Evolutionary conservation across 2,888 invertebrate species (phyloP).

Genomic region (Serripes groenlandicus): DNA sequence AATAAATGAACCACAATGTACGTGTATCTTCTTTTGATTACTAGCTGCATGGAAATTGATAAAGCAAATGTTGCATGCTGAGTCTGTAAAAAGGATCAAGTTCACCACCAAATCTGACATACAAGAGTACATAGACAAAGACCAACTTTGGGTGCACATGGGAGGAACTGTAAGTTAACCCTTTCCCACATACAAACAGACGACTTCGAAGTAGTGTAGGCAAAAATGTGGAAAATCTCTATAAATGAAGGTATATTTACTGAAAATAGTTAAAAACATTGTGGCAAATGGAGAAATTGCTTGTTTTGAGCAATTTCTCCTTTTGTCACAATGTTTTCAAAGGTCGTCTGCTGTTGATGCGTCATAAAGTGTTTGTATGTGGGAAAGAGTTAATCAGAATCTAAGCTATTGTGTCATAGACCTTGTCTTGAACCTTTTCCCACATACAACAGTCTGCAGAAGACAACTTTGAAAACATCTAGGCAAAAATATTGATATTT

Average conservation of each 20-base stretch:
- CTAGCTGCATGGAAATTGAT: conserved; percentile 96
- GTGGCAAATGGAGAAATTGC: neutral
- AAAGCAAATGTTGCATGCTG: conserved; percentile 94
- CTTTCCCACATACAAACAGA: neutral
- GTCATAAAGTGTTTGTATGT: too few relatives aligned
- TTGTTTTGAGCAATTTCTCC: neutral
- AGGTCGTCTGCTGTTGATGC: neutral
- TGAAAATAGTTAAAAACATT: neutral
- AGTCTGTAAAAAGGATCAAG: conserved; percentile 95
- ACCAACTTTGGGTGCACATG: conserved; percentile 88
- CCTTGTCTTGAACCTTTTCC: too few relatives aligned
- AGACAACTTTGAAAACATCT: too few relatives aligned
- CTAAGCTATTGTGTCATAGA: too few relatives aligned
- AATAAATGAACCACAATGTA: too few relatives aligned
- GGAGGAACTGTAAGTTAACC: conserved; percentile 84
- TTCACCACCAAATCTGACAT: conserved; percentile 92
- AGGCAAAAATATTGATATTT: too few relatives aligned
- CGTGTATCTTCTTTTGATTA: too few relatives aligned
- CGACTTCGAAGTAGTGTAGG: too few relatives aligned
- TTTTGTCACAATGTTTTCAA: neutral
- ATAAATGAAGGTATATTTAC: too few relatives aligned
- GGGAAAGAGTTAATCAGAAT: too few relatives aligned
- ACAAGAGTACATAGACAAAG: conserved; percentile 91
- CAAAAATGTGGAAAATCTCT: too few relatives aligned
- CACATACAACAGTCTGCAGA: too few relatives aligned